Base-by-base conservation (phyloP, 1,140 invertebrate genomes). In the Drosophila arawakana region DNA sequence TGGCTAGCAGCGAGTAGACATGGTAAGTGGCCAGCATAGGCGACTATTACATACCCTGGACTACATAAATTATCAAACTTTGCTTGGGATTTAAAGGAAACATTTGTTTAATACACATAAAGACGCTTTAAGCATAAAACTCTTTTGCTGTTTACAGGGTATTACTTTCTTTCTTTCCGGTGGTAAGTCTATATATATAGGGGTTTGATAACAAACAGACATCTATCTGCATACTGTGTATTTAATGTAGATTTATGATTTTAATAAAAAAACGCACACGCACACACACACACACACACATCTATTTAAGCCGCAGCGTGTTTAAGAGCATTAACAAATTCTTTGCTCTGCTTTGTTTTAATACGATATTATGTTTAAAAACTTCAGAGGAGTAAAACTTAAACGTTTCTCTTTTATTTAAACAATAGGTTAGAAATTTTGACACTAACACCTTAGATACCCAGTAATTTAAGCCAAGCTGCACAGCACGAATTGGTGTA, bases 231-330 rank as follows among this genome's bases (percentile, higher is more conserved):
- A 63, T 47, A 57, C 46, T 65, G 50, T 49, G 30, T 67, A 71
- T 55, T 80, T 86, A 86, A 86, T 86, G 82, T 80, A 86, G 82
- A 86, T 88, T 86, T 86, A 86, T 86, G 83, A 80, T 82, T 86
- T 86, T 86, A 86, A 88, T 88, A 86, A 86, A 76, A 71, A 52
- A 18, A 50, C 44, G 34, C 13, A 59, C 37, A 47, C n/a, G 39
- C 13, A 25, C 7, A 58, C 18, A 30, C 25, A 0, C 0, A 30
- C 5, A 30, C 25, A 30, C 25, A 11, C 46, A 47, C 30, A 47
- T 58, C 11, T 65, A n/a, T 37, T 49, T 54, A 70, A 85, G 49
- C 78, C 75, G 10, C 71, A 57, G 84, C 73, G 66, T 84, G 81
- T 85, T 78, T 49, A 73, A 59, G 25, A n/a, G 61, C 55, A 78